Evolutionary conservation across 2,797 vertebrate species (phyloP), one percentile per base, ranked within the genome.

Genomic region (Halcyon leucocephala): DNA sequence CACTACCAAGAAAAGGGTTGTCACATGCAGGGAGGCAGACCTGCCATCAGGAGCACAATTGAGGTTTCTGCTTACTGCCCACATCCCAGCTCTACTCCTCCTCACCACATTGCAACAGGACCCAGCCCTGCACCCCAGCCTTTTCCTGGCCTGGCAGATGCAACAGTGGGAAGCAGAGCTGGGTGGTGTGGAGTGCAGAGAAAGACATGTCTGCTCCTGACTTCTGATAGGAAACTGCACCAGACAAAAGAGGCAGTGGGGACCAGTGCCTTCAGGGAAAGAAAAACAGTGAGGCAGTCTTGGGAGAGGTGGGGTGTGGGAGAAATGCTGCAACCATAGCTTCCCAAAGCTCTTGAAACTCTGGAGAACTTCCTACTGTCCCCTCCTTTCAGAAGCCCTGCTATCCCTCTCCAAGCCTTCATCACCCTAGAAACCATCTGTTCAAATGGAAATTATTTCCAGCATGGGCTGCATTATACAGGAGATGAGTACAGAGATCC

Each of bases 131-230:
- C 7, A 35, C 5, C 10, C 24, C 37, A 58, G 31, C 17, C 26
- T 62, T 69, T 44, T 31, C 66, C 25, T 51, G 90, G 19, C 21
- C 64, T 11, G 2, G 6, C 7, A 4, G 35, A 11, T n/a, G 22
- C 25, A 35, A 11, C 0, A 0, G 7, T 22, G 8, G 11, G 4
- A 5, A 78, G 9, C 41, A 26, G 26, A 5, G 11, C 12, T 31
- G 9, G 15, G 6, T 11, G 52, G 15, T 4, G 26, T 29, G 21
- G 14, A 72, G 17, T 42, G 39, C 19, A 17, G 19, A 44, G 2
- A 16, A 73, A 66, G 26, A 49, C 11, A n/a, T 11, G 1, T 9
- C 9, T 73, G 7, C 25, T 85, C 14, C 28, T 10, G 7, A 25
- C 5, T 70, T 66, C 5, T 4, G 9, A 31, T 8, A 14, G 19